Conservation (phyloP, 2,797 vertebrate genomes). For the Pterois miles region DNA sequence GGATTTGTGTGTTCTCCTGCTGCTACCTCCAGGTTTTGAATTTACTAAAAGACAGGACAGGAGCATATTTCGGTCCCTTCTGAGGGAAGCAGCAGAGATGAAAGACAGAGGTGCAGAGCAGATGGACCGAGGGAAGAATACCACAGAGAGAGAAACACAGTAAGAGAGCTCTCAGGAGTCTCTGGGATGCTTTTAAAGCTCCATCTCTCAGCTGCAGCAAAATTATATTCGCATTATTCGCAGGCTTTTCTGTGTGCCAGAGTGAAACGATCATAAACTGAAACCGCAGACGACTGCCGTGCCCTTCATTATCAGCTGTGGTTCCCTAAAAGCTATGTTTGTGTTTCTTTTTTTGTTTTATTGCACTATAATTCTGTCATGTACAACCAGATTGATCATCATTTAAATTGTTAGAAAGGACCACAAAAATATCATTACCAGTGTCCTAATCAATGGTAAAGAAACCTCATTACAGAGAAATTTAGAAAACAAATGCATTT, state of each 20-base stretch:
- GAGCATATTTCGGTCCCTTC: background rate
- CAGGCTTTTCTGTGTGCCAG: slow-evolving; percentile 5
- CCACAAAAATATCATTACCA: background rate
- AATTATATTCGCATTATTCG: slow-evolving; percentile 17
- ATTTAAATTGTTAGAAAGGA: background rate
- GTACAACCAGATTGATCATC: background rate
- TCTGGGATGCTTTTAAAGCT: slow-evolving; percentile 51
- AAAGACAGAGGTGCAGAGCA: slow-evolving; percentile 28
- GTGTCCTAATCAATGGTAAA: background rate
- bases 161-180: slow-evolving; percentile 37
- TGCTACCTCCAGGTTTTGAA: background rate
- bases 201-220: slow-evolving; percentile 31
- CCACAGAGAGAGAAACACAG: background rate
- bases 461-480: background rate
- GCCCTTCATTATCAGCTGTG: slow-evolving; percentile 2
- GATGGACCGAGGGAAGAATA: slow-evolving; percentile 19
- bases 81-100: slow-evolving; percentile 14
- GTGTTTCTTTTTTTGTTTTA: slow-evolving; percentile 2
- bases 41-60: background rate
- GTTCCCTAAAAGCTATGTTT: slow-evolving; percentile 22
- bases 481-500: background rate
- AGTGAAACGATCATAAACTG: slow-evolving; percentile 16
- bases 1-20: background rate
- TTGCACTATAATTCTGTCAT: background rate
- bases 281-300: slow-evolving; percentile 8